Conservation (phyloP, 1,140 invertebrate species). For the Drosophila erecta region DNA sequence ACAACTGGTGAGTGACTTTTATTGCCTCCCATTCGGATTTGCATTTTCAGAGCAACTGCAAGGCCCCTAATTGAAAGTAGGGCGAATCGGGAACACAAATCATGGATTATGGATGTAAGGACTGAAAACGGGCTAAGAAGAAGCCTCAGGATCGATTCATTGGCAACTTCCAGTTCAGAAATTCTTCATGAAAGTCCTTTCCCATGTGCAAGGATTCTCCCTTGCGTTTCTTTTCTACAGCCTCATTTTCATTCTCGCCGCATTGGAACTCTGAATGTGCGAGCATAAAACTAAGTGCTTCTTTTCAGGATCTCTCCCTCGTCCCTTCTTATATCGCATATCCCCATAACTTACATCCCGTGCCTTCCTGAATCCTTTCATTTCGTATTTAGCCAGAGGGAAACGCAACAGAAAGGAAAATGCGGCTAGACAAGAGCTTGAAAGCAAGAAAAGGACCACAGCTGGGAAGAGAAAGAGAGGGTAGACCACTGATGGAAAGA, state of each 20-base stretch:
- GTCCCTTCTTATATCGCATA: not conserved
- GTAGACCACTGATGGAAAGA: no score
- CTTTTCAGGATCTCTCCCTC: slow-evolving; percentile 33
- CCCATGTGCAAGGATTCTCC: not conserved
- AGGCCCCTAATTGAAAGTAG: slow-evolving; percentile 1
- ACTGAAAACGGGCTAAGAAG: not conserved
- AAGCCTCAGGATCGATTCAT: slow-evolving; percentile 1
- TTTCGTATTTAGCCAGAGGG: slow-evolving; percentile 58
- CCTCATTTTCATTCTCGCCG: slow-evolving; percentile 40
- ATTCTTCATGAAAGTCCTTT: not conserved
- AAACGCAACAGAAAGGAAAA: slow-evolving; percentile 52
- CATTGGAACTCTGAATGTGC: slow-evolving; percentile 58
- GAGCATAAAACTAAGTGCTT: slow-evolving; percentile 63
- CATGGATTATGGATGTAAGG: not conserved
- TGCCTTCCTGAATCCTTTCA: slow-evolving; percentile 66
- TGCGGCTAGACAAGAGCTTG: slow-evolving; percentile 34
- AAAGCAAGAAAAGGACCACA: slow-evolving; percentile 1
- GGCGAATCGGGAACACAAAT: not conserved
- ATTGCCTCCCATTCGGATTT: slow-evolving; percentile 44
- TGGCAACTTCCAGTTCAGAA: not conserved
- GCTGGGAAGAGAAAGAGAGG: not conserved
- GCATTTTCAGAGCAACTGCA: slow-evolving; percentile 26
- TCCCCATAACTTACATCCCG: slow-evolving; percentile 29
- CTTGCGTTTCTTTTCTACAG: not conserved
- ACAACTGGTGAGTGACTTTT: slow-evolving; percentile 51